These are phyloP conservation scores for Morelia viridis DNA, from an alignment of 2,797 vertebrate genomes.

Conservation along the genomic window DNA sequence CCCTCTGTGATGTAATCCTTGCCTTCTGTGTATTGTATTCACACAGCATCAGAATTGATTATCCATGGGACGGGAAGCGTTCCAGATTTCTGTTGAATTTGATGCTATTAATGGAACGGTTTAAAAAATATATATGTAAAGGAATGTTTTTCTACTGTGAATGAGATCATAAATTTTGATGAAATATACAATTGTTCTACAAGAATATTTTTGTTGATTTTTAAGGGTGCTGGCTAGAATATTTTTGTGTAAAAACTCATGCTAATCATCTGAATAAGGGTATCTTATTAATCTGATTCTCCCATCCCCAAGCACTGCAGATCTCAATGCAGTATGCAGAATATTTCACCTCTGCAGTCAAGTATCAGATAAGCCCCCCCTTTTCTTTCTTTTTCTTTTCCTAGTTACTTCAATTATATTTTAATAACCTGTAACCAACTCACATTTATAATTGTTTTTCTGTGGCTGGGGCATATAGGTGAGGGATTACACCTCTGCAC, in stretches of 20 bases:
- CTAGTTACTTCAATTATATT: not conserved
- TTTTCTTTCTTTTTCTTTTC: not conserved
- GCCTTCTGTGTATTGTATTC: not conserved
- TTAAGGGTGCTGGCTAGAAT: not conserved
- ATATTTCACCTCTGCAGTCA: not conserved
- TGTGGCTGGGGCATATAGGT: not conserved
- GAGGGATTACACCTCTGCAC: constrained; percentile 19
- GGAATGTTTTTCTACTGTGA: not conserved
- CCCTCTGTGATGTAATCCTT: not conserved
- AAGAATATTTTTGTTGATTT: not conserved
- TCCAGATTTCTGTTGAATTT: not conserved
- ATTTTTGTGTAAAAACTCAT: not conserved
- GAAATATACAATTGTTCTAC: not conserved
- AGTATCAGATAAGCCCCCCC: not conserved
- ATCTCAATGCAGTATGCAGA: not conserved
- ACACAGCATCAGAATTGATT: not conserved
- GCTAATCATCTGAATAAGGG: not conserved
- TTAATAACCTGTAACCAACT: not conserved
- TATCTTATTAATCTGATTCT: not conserved
- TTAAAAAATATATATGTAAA: not conserved
- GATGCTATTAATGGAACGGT: not conserved
- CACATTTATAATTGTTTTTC: not conserved
- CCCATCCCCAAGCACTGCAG: not conserved
- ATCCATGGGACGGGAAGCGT: not conserved
- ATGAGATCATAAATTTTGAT: not conserved